Evolutionary conservation across 2,888 invertebrate species (phyloP).

Genomic region (Stenoptilia bipunctidactyla): DNA sequence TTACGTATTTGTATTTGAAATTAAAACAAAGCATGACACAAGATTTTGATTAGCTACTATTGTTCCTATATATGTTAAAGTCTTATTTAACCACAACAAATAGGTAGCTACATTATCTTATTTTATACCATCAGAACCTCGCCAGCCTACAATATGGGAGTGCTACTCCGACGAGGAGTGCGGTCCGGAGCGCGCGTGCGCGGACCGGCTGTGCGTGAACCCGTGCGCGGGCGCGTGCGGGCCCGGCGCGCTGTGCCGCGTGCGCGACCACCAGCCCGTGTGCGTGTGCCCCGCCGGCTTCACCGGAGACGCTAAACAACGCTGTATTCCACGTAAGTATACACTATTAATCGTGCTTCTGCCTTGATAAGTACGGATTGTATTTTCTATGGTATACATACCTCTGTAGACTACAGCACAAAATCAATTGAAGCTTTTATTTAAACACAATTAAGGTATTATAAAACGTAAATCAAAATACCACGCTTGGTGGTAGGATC

Average conservation of each 20-base stretch:
- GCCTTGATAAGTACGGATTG: no score
- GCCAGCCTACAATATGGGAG: conserved; percentile 66
- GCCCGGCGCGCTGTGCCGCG: conserved; percentile 84
- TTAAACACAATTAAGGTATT: neutral
- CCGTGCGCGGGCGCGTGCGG: conserved; percentile 86
- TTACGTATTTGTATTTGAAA: neutral
- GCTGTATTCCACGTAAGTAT: conserved; percentile 85
- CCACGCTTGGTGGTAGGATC: no score
- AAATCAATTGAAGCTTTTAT: no score
- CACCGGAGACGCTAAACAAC: conserved; percentile 77
- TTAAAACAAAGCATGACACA: neutral
- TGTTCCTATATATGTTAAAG: no score
- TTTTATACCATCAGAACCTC: conserved; percentile 52
- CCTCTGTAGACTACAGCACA: no score
- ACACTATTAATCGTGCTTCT: no score
- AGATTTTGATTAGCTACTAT: neutral
- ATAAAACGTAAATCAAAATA: no score
- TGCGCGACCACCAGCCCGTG: conserved; percentile 78
- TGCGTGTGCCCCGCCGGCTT: conserved; percentile 87
- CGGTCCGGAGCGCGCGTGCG: conserved; percentile 78
- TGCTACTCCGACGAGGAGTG: conserved; percentile 87
- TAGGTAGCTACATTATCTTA: no score
- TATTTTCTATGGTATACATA: no score
- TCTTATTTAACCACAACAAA: no score
- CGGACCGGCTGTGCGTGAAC: conserved; percentile 82